Conservation (phyloP, 37 sponge, comb jelly and placozoan species). For the Ephydatia muelleri region DNA sequence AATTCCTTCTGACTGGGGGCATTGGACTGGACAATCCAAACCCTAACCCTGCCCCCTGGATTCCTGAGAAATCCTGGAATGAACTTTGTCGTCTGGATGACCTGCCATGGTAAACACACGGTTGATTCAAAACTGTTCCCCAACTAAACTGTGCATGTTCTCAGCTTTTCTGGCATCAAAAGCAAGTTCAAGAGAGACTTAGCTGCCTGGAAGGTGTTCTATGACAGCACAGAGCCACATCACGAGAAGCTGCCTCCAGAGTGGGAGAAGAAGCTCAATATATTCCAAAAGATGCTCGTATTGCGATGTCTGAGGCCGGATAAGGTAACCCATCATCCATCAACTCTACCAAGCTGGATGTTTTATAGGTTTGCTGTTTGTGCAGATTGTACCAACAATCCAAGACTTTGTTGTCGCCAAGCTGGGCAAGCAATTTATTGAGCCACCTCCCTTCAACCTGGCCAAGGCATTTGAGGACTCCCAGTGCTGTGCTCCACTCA, state of each 20-base stretch:
- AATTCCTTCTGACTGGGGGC: conserved; percentile 97
- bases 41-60: conserved; percentile 86
- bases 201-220: conserved; percentile 82
- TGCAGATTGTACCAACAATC: conserved; percentile 84
- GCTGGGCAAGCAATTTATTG: conserved; percentile 81
- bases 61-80: conserved; percentile 97
- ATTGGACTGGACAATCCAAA: conserved; percentile 98
- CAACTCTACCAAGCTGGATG: not conserved
- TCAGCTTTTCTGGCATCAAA: conserved; percentile 82
- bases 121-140: too few relatives aligned
- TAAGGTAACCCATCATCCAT: conserved; percentile 54
- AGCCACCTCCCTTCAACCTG: conserved; percentile 98
- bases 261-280: conserved; percentile 65
- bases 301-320: conserved; percentile 94
- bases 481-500: conserved; percentile 94
- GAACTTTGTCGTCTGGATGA: conserved; percentile 93
- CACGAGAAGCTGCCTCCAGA: conserved; percentile 65
- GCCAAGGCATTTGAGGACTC: conserved; percentile 94
- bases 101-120: conserved; percentile 13
- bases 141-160: not conserved
- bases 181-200: conserved; percentile 36
- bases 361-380: not conserved
- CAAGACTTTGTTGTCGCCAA: conserved; percentile 94
- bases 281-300: conserved; percentile 87
- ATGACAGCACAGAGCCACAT: conserved; percentile 92